Base-by-base conservation (phyloP, 2,888 invertebrate genomes). In the Malachius bipustulatus region DNA sequence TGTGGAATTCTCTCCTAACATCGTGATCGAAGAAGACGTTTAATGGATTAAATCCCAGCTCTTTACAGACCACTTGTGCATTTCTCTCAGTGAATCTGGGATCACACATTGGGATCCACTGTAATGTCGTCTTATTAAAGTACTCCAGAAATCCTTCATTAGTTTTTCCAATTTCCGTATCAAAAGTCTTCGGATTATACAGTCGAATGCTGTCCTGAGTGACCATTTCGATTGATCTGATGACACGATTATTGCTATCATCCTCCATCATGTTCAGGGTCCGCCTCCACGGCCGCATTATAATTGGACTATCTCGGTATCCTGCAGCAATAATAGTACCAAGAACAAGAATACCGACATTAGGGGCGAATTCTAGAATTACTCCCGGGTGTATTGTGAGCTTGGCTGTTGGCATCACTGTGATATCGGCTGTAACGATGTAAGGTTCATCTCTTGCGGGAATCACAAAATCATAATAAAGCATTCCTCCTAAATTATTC, bases 31-130 rank as follows among this genome's bases (percentile, higher is more conserved):
- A 85, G 56, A 83, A 88, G 0, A 88, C 81, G 57, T 93, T 91
- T 15, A 91, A 70, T 0, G 85, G 77, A 58, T 90, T 87, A 52
- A 81, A 82, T 4, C 93, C 93, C 29, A 98, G 64, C 58, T 96
- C 89, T 13, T 89, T 71, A 55, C 98, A 98, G 0, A 94, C 90
- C 1, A 97, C 96, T 68, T 93, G 84, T 3, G 93, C 96, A 57
- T 96, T 97, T 50, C 94, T 73, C 58, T 96, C 91, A 0, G 94
- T 94, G 59, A 98, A 98, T 39, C 91, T 73, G 29, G 74, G 74
- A 60, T 98, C 98, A 62, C 98, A 98, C 64, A 96, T 79, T 0
- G 97, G 90, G 19, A 94, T 85, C 90, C 94, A 96, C 55, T 96
- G 94, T 11, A 89, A 67, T 0, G 94, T 93, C 2, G 98, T 97